Evolutionary conservation across 2,113 vertebrate species (phyloP).

Genomic region (Myotis lucifugus): DNA sequence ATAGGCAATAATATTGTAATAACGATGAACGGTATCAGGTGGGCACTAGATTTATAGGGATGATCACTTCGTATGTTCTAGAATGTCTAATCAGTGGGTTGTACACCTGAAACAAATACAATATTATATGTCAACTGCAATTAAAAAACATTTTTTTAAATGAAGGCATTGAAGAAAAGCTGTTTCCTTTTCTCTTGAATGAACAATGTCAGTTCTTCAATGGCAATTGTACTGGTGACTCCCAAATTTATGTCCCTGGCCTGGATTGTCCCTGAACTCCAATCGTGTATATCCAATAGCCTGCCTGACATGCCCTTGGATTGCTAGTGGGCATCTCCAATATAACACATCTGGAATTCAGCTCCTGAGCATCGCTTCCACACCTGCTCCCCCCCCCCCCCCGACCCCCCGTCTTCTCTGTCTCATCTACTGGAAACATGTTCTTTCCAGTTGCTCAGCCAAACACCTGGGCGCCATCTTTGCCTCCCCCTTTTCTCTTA

Average conservation of each 20-base stretch:
- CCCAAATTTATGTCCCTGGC: neutral
- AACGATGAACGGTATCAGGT: neutral
- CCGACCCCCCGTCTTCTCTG: no score
- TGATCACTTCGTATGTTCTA: neutral
- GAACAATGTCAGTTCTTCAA: neutral
- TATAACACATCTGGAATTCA: neutral
- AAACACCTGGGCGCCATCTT: neutral
- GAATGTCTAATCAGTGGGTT: neutral
- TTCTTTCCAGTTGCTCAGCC: neutral
- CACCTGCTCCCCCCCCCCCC: neutral
- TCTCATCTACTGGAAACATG: neutral
- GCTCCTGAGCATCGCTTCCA: neutral
- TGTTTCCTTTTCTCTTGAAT: neutral
- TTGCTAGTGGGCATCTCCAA: neutral
- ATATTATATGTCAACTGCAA: neutral
- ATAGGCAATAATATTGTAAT: neutral
- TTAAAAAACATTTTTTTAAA: neutral
- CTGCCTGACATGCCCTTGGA: neutral
- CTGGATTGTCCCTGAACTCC: neutral
- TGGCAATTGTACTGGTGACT: neutral
- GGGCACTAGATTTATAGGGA: neutral
- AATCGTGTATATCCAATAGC: neutral
- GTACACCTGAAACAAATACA: neutral
- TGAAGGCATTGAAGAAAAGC: neutral
- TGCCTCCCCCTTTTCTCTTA: neutral